Percentiles rank a stretch among this genome's conserved stretches.
Conservation (phyloP, 2,113 vertebrate genomes). For the Engystomops pustulosus region DNA sequence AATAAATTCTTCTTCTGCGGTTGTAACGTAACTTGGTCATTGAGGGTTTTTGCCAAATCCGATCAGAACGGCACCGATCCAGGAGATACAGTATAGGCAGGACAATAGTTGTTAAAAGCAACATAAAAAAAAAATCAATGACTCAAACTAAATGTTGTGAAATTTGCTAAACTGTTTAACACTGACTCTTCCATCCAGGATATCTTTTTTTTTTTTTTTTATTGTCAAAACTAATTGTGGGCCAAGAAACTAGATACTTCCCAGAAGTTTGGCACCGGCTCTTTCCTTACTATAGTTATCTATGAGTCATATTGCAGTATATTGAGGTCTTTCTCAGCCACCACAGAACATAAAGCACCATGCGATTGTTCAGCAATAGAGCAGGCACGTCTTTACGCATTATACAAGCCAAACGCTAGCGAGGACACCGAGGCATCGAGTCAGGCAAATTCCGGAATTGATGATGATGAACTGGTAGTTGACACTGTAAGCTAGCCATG, state of each 20-base stretch:
- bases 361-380: neutral
- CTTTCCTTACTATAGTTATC: conserved; percentile 56
- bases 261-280: conserved; percentile 39
- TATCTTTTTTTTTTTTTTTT: conserved; percentile 43
- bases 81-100: neutral
- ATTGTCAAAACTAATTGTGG: conserved; percentile 52
- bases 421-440: conserved; percentile 34
- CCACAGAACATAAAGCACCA: conserved; percentile 15
- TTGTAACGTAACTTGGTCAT: too few species aligned
- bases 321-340: conserved; percentile 25
- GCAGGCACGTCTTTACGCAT: conserved; percentile 33
- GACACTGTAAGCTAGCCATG: conserved; percentile 43
- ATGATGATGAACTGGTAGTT: conserved; percentile 46
- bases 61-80: neutral
- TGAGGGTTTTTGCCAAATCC: neutral
- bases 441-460: conserved; percentile 41
- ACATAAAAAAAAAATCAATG: neutral
- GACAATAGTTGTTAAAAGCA: neutral
- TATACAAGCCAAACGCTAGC: conserved; percentile 36
- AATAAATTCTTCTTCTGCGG: too few species aligned
- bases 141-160: conserved; percentile 24
- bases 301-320: conserved; percentile 55
- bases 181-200: conserved; percentile 34
- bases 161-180: conserved; percentile 47
- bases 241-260: conserved; percentile 44